These are phyloP conservation scores for Zaprionus camerounensis DNA, from an alignment of 1,140 invertebrate species.

Conservation along the genomic window DNA sequence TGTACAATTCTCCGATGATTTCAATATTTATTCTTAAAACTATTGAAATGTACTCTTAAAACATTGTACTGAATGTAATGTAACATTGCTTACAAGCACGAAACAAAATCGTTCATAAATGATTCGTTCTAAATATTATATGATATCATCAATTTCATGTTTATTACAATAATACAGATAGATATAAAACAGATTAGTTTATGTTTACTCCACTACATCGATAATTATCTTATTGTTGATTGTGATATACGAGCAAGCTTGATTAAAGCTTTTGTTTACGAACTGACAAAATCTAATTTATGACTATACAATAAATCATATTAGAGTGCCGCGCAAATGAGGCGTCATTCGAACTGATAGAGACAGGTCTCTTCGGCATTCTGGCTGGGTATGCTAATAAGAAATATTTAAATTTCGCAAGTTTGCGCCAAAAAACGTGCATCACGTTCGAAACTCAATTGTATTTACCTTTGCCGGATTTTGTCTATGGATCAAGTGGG, in stretches of 20 bases:
- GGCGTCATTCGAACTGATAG: neutral
- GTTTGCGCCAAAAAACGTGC: slow-evolving; percentile 30
- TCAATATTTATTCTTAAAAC: neutral
- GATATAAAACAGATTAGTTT: neutral
- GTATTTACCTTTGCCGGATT: slow-evolving; percentile 61
- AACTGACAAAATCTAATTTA: neutral
- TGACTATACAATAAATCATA: neutral
- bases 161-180: neutral
- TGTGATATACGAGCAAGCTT: neutral
- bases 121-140: neutral
- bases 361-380: neutral
- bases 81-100: neutral
- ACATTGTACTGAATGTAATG: neutral
- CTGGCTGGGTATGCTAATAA: neutral
- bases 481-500: slow-evolving; percentile 61
- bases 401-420: neutral
- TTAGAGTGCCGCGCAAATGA: neutral
- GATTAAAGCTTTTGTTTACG: neutral
- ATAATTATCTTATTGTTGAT: neutral
- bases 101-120: too few species aligned
- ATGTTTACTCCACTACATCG: neutral
- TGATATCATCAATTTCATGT: neutral
- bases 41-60: neutral
- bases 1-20: neutral
- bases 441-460: slow-evolving; percentile 61